Conservation (phyloP, 2,888 invertebrate species). For the Tipula unca region DNA sequence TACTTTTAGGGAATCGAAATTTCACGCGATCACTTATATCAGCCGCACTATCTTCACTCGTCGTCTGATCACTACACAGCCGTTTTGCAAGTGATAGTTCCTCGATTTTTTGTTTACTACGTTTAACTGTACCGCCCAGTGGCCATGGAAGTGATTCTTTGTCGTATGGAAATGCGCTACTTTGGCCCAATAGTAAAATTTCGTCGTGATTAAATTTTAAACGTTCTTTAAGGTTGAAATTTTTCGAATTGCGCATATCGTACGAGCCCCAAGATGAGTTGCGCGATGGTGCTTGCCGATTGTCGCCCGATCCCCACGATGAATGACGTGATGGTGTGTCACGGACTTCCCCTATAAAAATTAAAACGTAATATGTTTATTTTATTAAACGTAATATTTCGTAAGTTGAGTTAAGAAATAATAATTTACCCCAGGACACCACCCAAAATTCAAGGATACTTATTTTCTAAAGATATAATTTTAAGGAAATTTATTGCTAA, state of each 20-base stretch:
- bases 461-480: background rate
- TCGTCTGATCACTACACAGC: conserved; percentile 34
- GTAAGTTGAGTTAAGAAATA: background rate
- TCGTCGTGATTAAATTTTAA: conserved; percentile 14
- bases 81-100: conserved; percentile 41
- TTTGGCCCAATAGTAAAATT: conserved; percentile 29
- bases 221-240: background rate
- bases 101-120: conserved; percentile 61
- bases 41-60: background rate
- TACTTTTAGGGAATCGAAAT: conserved; percentile 1
- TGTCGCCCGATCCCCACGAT: conserved; percentile 74
- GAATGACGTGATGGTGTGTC: conserved; percentile 65
- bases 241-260: conserved; percentile 45
- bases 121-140: conserved; percentile 61
- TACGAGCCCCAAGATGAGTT: conserved; percentile 67
- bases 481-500: background rate
- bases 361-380: conserved; percentile 24
- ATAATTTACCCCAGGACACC: background rate
- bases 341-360: conserved; percentile 37
- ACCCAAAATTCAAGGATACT: background rate
- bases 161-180: conserved; percentile 48
- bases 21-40: conserved; percentile 25
- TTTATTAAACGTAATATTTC: background rate
- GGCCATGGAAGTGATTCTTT: conserved; percentile 57
- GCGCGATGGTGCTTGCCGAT: conserved; percentile 53